Conservation (phyloP, 2,797 vertebrate species). For the Melanotaenia boesemani region DNA sequence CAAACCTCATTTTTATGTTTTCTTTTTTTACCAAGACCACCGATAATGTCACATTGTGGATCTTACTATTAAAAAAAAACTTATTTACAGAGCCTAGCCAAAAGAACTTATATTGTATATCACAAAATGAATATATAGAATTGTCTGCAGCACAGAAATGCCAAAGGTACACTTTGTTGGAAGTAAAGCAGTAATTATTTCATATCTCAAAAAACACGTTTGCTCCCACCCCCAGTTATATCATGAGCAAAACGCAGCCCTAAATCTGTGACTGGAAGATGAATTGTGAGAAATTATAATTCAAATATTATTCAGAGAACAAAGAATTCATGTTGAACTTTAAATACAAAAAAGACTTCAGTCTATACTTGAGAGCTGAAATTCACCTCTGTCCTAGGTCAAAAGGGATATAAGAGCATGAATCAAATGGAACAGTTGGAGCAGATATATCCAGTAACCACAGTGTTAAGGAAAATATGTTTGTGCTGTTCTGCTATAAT, state of each 20-base stretch:
- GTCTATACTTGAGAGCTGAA: background rate
- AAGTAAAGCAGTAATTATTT: background rate
- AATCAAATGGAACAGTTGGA: background rate
- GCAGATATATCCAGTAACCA: background rate
- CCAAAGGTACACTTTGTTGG: slow-evolving; percentile 21
- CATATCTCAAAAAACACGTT: too few relatives aligned
- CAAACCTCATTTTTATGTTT: background rate
- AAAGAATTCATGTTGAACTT: too few relatives aligned
- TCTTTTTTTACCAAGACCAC: background rate
- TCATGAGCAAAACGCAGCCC: too few relatives aligned
- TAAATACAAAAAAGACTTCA: background rate
- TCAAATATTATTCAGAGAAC: too few relatives aligned
- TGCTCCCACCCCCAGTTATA: too few relatives aligned
- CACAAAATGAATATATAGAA: background rate
- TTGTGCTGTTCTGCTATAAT: background rate
- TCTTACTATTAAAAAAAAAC: slow-evolving; percentile 2
- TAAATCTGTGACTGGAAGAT: too few relatives aligned
- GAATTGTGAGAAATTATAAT: too few relatives aligned
- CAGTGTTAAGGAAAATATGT: slow-evolving; percentile 21
- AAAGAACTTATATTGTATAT: background rate
- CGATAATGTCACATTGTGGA: background rate
- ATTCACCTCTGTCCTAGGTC: background rate
- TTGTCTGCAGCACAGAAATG: slow-evolving; percentile 1
- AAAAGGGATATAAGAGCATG: slow-evolving; percentile 39
- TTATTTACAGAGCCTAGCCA: background rate